Percentiles rank a stretch among this genome's conserved stretches.
Conservation (phyloP, 1,140 invertebrate genomes). For the Pantala flavescens region DNA sequence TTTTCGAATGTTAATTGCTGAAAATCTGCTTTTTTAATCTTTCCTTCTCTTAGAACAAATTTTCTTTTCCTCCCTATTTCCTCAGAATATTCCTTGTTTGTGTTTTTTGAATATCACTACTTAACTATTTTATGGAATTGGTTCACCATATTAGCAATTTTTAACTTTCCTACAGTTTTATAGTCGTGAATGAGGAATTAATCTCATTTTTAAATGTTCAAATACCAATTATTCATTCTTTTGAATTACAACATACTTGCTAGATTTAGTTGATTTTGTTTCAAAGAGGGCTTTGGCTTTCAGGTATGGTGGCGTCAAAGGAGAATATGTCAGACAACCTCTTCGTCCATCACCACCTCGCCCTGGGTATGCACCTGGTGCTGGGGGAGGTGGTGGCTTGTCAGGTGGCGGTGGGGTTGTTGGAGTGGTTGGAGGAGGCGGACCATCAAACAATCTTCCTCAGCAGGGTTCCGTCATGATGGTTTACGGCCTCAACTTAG, state of each 20-base stretch:
- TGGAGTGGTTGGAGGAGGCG: constrained; percentile 24
- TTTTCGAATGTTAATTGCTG: too few species aligned
- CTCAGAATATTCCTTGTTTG: too few species aligned
- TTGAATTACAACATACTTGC: too few species aligned
- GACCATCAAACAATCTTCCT: constrained; percentile 31
- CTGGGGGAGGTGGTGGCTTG: background rate
- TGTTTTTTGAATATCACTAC: too few species aligned
- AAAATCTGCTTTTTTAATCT: background rate
- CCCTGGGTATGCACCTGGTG: constrained; percentile 32
- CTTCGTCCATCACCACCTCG: constrained; percentile 38
- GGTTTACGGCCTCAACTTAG: constrained; percentile 91
- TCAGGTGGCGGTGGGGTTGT: background rate
- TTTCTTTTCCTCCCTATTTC: background rate
- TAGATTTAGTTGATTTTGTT: too few species aligned
- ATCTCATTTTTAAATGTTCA: too few species aligned
- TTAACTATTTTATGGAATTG: too few species aligned
- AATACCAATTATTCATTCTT: too few species aligned
- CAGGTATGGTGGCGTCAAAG: constrained; percentile 34
- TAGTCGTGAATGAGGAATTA: too few species aligned
- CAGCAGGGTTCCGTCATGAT: constrained; percentile 87
- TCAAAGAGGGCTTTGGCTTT: background rate
- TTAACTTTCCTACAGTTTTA: too few species aligned
- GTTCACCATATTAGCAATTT: too few species aligned
- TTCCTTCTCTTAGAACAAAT: background rate
- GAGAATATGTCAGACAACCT: constrained; percentile 37